phyloP scores from a whole-genome alignment of 2,113 vertebrate species.

The Bos indicus region DNA sequence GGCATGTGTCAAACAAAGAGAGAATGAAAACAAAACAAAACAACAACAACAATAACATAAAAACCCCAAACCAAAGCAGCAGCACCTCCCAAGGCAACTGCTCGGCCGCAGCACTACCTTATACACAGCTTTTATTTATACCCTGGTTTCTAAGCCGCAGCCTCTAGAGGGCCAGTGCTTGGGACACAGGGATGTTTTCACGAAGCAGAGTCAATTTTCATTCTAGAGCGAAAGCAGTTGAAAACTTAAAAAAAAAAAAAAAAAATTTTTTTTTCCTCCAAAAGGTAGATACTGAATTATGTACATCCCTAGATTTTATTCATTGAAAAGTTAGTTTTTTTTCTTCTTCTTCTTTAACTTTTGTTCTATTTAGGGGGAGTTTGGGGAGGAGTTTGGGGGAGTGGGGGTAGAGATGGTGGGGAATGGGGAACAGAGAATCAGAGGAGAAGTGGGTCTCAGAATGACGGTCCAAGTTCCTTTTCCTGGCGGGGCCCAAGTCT shows the following conservation, averaged over 20 bases:
- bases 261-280: background rate
- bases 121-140: constrained; percentile 59
- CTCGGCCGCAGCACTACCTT: background rate
- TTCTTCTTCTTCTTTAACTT: background rate
- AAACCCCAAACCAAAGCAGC: background rate
- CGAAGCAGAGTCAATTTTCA: background rate
- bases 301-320: background rate
- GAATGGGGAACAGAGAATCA: background rate
- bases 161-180: constrained; percentile 27
- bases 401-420: background rate
- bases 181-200: constrained; percentile 31
- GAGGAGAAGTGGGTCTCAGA: background rate
- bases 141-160: constrained; percentile 49
- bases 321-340: background rate
- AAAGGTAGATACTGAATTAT: background rate
- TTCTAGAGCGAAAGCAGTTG: background rate
- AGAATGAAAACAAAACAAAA: background rate
- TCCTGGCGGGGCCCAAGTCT: background rate
- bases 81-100: background rate
- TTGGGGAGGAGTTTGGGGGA: background rate
- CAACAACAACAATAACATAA: background rate
- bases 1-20: constrained; percentile 40
- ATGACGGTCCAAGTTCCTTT: background rate
- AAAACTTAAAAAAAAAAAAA: background rate
- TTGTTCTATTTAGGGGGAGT: background rate